phyloP scores from a whole-genome alignment of 2,888 invertebrate species.

The Parapristionchus giblindavisi region DNA sequence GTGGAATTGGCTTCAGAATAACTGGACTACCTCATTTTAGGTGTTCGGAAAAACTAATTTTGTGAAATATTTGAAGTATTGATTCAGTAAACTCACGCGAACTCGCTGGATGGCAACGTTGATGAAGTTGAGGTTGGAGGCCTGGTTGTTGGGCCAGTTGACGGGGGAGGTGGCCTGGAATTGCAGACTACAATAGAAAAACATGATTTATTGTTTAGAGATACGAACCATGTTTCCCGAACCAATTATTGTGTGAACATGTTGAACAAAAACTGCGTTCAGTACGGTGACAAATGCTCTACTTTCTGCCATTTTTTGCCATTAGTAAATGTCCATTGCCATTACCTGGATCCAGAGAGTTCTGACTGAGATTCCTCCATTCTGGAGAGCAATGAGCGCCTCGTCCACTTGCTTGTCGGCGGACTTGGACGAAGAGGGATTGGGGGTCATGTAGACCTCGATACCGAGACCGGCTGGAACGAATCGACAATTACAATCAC shows the following conservation, averaged over 20 bases:
- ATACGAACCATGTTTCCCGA: too few species aligned
- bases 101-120: conserved; percentile 18
- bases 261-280: too few species aligned
- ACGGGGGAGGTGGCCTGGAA: conserved; percentile 41
- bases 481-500: too few species aligned
- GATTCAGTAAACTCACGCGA: neutral
- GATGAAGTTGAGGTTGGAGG: conserved; percentile 38
- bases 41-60: too few species aligned
- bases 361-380: conserved; percentile 37
- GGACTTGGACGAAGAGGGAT: conserved; percentile 11
- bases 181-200: neutral
- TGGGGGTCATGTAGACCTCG: conserved; percentile 40
- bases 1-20: too few species aligned
- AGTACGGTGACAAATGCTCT: too few species aligned
- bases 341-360: conserved; percentile 41
- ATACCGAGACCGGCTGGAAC: conserved; percentile 38
- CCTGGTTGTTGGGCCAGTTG: conserved; percentile 37
- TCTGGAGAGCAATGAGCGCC: conserved; percentile 20
- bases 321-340: too few species aligned
- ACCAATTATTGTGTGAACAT: too few species aligned
- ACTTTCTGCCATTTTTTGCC: too few species aligned
- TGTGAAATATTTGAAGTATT: too few species aligned
- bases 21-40: too few species aligned
- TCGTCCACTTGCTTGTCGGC: conserved; percentile 34
- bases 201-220: too few species aligned